Evolutionary conservation across 2,888 invertebrate genomes (phyloP).

Genomic region (Lobophora halterata): DNA sequence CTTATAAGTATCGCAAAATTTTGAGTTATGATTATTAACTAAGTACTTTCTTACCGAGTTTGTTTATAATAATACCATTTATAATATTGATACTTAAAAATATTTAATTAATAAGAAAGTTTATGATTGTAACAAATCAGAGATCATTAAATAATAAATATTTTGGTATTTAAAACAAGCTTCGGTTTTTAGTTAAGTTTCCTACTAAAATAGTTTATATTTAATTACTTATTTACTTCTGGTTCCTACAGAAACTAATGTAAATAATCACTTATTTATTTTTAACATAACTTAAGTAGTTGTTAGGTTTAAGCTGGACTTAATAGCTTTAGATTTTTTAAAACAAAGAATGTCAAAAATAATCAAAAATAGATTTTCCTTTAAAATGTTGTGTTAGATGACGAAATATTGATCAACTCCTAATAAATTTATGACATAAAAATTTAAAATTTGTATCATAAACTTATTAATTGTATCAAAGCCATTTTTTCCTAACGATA

Average conservation of each 20-base stretch:
- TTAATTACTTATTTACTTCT: conserved; percentile 10
- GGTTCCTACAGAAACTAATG: conserved; percentile 20
- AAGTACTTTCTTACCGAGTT: too few species aligned
- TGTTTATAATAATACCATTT: too few species aligned
- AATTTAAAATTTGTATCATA: too few species aligned
- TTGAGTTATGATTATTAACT: too few species aligned
- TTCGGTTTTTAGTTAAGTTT: conserved; percentile 12
- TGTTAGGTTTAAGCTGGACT: conserved; percentile 17
- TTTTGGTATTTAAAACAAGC: background rate
- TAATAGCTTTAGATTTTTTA: conserved; percentile 26
- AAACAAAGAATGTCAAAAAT: conserved; percentile 7
- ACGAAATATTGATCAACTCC: conserved; percentile 2
- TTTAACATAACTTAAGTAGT: conserved; percentile 12
- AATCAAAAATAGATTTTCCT: background rate
- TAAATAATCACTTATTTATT: conserved; percentile 27
- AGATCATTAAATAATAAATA: background rate
- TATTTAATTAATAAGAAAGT: too few species aligned
- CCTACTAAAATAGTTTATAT: conserved; percentile 4
- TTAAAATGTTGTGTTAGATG: conserved; percentile 3
- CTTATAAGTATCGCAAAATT: too few species aligned
- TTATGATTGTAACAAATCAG: background rate
- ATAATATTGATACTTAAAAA: too few species aligned
- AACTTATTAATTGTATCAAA: background rate
- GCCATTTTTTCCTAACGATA: conserved; percentile 12
- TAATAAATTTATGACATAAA: too few species aligned